Evolutionary conservation across 1,140 invertebrate genomes (phyloP).

Genomic region (Zaprionus davidi): DNA sequence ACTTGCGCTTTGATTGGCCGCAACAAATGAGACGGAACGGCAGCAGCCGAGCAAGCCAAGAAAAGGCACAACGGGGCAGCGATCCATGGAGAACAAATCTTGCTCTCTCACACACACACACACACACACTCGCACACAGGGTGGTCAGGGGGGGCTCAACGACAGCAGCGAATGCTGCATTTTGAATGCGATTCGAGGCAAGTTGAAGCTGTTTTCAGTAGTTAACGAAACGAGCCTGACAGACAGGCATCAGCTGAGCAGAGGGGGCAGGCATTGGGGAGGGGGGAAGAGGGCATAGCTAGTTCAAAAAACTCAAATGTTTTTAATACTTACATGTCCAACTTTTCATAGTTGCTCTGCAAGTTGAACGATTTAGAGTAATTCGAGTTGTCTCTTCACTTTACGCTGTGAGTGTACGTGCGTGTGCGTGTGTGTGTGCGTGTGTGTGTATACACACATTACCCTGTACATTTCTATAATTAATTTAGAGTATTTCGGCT

Average conservation of each 20-base stretch:
- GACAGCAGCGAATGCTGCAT: neutral
- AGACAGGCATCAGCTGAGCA: neutral
- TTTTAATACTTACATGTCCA: slow-evolving; percentile 3
- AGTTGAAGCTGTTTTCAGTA: neutral
- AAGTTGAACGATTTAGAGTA: neutral
- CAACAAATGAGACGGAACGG: neutral
- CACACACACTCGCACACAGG: neutral
- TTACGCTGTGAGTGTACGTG: neutral
- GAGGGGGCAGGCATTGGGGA: neutral
- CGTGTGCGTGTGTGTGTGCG: too few species aligned
- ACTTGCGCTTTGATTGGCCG: slow-evolving; percentile 6
- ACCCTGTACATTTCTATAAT: neutral
- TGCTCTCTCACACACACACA: neutral
- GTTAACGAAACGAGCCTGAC: neutral
- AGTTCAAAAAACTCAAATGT: neutral
- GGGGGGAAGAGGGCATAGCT: neutral
- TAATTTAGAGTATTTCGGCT: slow-evolving; percentile 6
- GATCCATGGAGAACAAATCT: neutral
- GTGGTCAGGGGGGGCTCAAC: neutral
- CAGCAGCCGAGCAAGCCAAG: neutral
- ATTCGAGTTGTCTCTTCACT: neutral
- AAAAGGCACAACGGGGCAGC: neutral
- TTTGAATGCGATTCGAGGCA: neutral
- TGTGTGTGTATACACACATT: neutral
- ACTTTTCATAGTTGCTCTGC: neutral